A percentile compares a stretch with the other conserved stretches of the same genome.
phyloP scores from a whole-genome alignment of 1,140 invertebrate species.

The Coptotermes formosanus region DNA sequence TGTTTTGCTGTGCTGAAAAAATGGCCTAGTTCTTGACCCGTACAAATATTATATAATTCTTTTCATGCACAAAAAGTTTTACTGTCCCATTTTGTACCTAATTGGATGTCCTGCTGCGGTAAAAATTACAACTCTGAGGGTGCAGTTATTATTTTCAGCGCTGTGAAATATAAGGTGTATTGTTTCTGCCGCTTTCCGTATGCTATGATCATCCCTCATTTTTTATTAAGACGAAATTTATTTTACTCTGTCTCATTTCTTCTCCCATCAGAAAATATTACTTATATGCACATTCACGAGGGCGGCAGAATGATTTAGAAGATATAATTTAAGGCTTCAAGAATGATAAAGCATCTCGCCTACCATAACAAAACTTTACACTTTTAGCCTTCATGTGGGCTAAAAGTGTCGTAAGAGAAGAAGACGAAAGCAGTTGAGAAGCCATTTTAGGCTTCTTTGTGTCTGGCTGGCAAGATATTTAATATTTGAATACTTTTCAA shows the following conservation, averaged over 20 bases:
- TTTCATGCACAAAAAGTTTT: background rate
- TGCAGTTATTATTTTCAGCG: background rate
- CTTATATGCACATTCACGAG: background rate
- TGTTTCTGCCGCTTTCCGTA: background rate
- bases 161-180: background rate
- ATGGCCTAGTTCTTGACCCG: background rate
- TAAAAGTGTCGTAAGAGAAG: background rate
- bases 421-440: background rate
- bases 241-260: slow-evolving; percentile 7
- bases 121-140: background rate
- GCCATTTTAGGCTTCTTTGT: background rate
- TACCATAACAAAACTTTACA: background rate
- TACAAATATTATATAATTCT: background rate
- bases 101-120: background rate
- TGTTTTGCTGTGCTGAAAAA: too few relatives aligned
- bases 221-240: slow-evolving; percentile 1
- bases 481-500: too few relatives aligned
- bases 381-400: background rate
- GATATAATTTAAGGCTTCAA: background rate
- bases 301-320: background rate
- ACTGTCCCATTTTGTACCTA: background rate
- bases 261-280: background rate
- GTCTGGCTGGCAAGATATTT: too few relatives aligned
- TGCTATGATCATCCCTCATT: background rate
- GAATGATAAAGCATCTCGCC: background rate